These are phyloP conservation scores for Tiaroga cobitis DNA, from an alignment of 2,797 vertebrate species.

Conservation along the genomic window DNA sequence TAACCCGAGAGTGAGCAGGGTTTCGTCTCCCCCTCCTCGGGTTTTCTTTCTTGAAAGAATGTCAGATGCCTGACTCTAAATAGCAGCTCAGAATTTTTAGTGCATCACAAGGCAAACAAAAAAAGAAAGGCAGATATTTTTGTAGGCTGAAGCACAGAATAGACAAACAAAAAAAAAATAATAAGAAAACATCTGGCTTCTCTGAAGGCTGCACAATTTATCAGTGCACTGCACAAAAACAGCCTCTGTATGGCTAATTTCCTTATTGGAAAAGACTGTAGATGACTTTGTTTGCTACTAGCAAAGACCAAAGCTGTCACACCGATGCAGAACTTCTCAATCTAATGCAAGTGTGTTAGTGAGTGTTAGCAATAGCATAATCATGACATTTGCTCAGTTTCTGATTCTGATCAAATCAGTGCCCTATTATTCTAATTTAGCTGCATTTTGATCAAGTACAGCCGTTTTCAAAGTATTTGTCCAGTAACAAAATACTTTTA, in stretches of 20 bases:
- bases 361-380: background rate
- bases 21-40: background rate
- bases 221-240: background rate
- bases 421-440: background rate
- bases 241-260: conserved; percentile 6
- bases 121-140: conserved; percentile 38
- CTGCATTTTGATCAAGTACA: background rate
- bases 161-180: conserved; percentile 16
- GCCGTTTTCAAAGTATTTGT: background rate
- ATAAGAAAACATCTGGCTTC: conserved; percentile 34
- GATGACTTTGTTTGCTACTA: background rate
- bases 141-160: conserved; percentile 7
- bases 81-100: conserved; percentile 35
- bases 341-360: conserved; percentile 1
- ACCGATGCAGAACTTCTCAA: conserved; percentile 8
- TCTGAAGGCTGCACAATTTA: conserved; percentile 24
- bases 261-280: background rate
- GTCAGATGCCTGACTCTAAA: conserved; percentile 39
- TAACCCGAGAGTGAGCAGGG: conserved; percentile 1
- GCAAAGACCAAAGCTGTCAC: background rate
- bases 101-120: conserved; percentile 41
- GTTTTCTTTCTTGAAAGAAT: conserved; percentile 34
- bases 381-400: conserved; percentile 1
- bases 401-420: too few relatives aligned
- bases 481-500: too few relatives aligned